phyloP scores from a whole-genome alignment of 2,888 invertebrate species.

The Anarsia innoxiella region DNA sequence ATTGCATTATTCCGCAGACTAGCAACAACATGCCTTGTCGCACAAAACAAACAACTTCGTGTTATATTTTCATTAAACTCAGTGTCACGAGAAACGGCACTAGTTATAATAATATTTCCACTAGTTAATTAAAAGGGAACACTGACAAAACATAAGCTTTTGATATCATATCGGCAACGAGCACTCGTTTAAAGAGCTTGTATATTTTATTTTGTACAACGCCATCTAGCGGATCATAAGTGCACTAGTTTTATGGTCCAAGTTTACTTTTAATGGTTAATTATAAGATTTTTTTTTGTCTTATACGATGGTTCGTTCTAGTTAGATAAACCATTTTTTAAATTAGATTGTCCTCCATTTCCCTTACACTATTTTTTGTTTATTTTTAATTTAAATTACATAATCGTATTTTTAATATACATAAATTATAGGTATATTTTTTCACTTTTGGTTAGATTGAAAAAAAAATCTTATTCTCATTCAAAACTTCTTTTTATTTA shows the following conservation, averaged over 20 bases:
- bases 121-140: constrained; percentile 53
- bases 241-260: too few species aligned
- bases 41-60: background rate
- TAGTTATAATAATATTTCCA: constrained; percentile 35
- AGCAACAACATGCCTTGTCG: too few species aligned
- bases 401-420: background rate
- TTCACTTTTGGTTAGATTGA: background rate
- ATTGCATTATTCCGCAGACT: too few species aligned
- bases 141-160: constrained; percentile 50
- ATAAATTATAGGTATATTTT: too few species aligned
- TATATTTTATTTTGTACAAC: constrained; percentile 33
- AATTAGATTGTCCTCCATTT: too few species aligned
- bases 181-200: constrained; percentile 24
- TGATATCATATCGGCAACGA: constrained; percentile 23
- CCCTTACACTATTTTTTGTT: background rate
- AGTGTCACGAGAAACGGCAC: constrained; percentile 3
- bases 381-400: background rate
- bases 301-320: too few species aligned
- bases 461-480: background rate
- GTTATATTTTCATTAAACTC: constrained; percentile 8
- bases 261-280: too few species aligned
- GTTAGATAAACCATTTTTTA: too few species aligned
- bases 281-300: too few species aligned
- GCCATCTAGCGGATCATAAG: constrained; percentile 40
- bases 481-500: background rate